Conservation (phyloP, 1,140 invertebrate species). For the Chymomyza costata region DNA sequence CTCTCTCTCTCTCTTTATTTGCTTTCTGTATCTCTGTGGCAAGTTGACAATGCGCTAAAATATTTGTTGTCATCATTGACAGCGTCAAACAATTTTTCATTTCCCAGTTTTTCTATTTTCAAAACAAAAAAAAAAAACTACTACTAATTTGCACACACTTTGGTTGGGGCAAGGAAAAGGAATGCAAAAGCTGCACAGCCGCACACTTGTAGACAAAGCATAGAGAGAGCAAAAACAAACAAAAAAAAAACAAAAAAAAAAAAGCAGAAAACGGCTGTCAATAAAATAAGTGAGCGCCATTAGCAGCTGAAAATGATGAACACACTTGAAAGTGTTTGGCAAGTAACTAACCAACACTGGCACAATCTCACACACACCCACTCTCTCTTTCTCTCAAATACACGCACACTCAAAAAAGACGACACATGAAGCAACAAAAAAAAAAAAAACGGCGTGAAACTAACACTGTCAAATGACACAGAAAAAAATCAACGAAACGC, state of each 20-base stretch:
- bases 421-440: background rate
- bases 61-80: no score
- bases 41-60: no score
- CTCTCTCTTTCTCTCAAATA: no score
- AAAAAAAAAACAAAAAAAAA: conserved; percentile 4
- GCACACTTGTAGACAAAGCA: no score
- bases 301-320: conserved; percentile 48
- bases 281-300: conserved; percentile 68
- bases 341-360: conserved; percentile 6
- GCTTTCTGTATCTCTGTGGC: no score
- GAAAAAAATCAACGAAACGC: background rate
- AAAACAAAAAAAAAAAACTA: conserved; percentile 54
- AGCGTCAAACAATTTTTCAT: no score
- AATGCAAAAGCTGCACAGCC: conserved; percentile 34
- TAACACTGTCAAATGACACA: background rate
- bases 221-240: no score
- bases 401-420: conserved; percentile 3
- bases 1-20: no score
- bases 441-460: background rate
- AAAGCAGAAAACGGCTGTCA: conserved; percentile 43
- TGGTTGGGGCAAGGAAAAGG: conserved; percentile 29
- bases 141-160: conserved; percentile 67
- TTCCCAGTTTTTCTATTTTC: no score
- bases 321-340: conserved; percentile 44
- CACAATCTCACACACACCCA: conserved; percentile 6